Conservation (phyloP, 2,888 invertebrate genomes). For the Gonocerus acuteangulatus region DNA sequence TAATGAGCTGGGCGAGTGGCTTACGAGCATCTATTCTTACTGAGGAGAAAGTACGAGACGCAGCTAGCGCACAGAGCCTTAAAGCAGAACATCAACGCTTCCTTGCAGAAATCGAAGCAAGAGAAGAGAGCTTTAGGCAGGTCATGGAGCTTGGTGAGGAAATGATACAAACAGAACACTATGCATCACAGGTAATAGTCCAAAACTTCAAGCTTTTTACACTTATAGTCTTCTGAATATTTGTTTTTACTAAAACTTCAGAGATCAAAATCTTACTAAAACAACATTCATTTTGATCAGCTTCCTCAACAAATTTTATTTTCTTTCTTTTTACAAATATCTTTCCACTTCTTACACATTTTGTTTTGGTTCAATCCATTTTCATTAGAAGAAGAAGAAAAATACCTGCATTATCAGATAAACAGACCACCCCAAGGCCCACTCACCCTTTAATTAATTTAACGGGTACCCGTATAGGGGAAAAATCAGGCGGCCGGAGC, state of each 20-base stretch:
- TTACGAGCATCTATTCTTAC: constrained; percentile 68
- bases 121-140: constrained; percentile 69
- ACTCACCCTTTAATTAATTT: no score
- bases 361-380: no score
- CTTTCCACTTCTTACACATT: no score
- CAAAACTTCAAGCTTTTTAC: no score
- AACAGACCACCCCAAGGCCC: no score
- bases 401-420: no score
- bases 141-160: constrained; percentile 69
- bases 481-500: no score
- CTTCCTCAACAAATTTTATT: constrained; percentile 1
- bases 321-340: neutral
- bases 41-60: constrained; percentile 74
- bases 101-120: constrained; percentile 78
- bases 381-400: no score
- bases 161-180: constrained; percentile 79
- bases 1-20: constrained; percentile 79
- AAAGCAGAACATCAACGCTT: constrained; percentile 76
- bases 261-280: neutral
- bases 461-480: no score
- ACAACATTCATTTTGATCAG: neutral
- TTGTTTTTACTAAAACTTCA: no score
- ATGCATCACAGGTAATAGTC: constrained; percentile 59
- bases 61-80: constrained; percentile 69
- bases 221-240: no score